Base-by-base conservation (phyloP, 2,113 vertebrate species). In the Alces alces region DNA sequence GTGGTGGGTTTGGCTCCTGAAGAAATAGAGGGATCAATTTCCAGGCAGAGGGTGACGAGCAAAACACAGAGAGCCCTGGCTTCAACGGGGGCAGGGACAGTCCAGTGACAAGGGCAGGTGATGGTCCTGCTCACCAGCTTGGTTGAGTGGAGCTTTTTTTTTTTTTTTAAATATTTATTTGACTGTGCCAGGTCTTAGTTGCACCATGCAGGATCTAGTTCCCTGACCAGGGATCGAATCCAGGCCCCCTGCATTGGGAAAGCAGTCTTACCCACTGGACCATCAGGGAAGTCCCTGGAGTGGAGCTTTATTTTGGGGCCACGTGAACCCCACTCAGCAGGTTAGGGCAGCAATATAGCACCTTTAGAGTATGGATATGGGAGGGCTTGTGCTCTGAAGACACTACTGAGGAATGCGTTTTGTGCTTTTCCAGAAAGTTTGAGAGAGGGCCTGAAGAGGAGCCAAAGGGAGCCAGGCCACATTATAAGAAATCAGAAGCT, bases 391-490 rank as follows among this genome's bases (percentile, higher is more conserved):
- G 30, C 13, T 36, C 10, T 14, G 73, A 79, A 82, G 80, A 61
- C 2, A 7, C 76, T 27, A 39, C 3, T 1, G 27, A 79, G 66
- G 79, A 84, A 33, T 83, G 36, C 93, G 9, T 76, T 92, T 83
- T 91, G 73, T 55, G 36, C 86, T 94, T 95, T 66, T 93, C 57
- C 90, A 83, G 66, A 94, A 92, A 86, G 95, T 82, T 25, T 30
- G 10, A 55, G 92, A 82, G 39, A 94, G 33, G 85, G 33, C 64
- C 23, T n/a, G 66, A 36, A 47, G 4, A 85, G 80, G 85, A 80
- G 43, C 76, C 70, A 88, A 86, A 70, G 43, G 66, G 30, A 92
- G 21, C 14, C 1, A 23, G 82, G 50, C 58, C 73, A 89, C 30
- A 47, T 96, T 85, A 89, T 21, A 91, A 87, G 43, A 89, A 30